These are phyloP conservation scores for Drosophila tripunctata DNA, from an alignment of 2,888 invertebrate genomes.

Conservation along the genomic window DNA sequence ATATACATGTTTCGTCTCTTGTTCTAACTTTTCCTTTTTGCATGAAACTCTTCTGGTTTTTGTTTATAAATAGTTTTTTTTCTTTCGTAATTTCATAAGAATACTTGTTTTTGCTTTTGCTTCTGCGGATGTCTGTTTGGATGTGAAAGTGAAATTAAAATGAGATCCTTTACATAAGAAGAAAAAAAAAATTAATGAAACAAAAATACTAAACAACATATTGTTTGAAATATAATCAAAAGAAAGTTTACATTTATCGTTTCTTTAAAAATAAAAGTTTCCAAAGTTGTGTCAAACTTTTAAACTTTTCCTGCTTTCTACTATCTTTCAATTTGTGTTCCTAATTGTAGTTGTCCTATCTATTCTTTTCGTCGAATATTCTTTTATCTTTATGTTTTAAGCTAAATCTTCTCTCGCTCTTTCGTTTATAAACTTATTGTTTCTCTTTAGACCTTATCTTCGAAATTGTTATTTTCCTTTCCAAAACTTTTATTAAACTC, in stretches of 20 bases:
- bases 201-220: neutral
- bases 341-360: too few relatives aligned
- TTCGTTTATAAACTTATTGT: too few relatives aligned
- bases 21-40: neutral
- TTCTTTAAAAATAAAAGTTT: constrained; percentile 14
- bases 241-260: constrained; percentile 12
- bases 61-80: constrained; percentile 58
- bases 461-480: too few relatives aligned
- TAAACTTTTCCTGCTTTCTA: neutral
- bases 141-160: constrained; percentile 64
- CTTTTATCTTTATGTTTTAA: neutral
- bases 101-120: constrained; percentile 74
- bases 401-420: neutral
- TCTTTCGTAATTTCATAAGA: constrained; percentile 71
- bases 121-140: constrained; percentile 70
- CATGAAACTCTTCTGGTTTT: constrained; percentile 2
- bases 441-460: too few relatives aligned
- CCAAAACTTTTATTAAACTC: too few relatives aligned
- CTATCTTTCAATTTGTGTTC: too few relatives aligned
- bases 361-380: too few relatives aligned
- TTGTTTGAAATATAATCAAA: constrained; percentile 3
- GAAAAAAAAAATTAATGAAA: constrained; percentile 28
- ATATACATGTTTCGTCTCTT: constrained; percentile 15
- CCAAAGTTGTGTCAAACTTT: neutral
- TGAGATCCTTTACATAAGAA: constrained; percentile 67